Percentiles rank a stretch among this genome's conserved stretches.
These are phyloP conservation scores for Ostrea edulis DNA, from an alignment of 1,140 invertebrate genomes.

Conservation along the genomic window DNA sequence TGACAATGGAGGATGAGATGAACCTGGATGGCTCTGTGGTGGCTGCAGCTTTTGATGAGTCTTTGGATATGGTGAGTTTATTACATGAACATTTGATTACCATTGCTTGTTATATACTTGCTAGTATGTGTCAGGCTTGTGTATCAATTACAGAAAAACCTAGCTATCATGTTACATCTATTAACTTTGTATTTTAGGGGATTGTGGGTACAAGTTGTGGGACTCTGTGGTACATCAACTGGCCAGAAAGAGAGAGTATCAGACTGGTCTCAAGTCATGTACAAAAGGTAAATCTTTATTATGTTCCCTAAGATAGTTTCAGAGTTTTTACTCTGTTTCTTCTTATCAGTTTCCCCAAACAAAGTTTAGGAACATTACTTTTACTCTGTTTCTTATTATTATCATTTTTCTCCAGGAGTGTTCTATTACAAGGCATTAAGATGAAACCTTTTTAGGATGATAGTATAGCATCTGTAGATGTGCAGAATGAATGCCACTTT, in stretches of 20 bases:
- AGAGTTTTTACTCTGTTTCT: too few species aligned
- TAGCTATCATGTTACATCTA: neutral
- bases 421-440: too few species aligned
- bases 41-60: conserved; percentile 76
- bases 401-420: too few species aligned
- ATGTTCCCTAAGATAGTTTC: too few species aligned
- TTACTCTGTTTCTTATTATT: too few species aligned
- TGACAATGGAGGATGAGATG: conserved; percentile 79
- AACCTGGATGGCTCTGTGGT: conserved; percentile 75
- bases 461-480: too few species aligned
- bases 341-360: too few species aligned
- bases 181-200: conserved; percentile 68
- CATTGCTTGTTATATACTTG: neutral
- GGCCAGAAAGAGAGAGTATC: conserved; percentile 77
- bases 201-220: conserved; percentile 77
- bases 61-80: conserved; percentile 75
- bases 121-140: neutral
- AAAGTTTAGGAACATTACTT: too few species aligned
- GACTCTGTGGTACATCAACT: conserved; percentile 79
- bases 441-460: too few species aligned
- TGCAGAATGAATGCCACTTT: too few species aligned
- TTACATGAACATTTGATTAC: neutral
- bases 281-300: conserved; percentile 66
- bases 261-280: conserved; percentile 77
- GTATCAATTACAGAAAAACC: neutral